Conservation (phyloP, 2,113 vertebrate genomes). For the Actenoides lindsayi region DNA sequence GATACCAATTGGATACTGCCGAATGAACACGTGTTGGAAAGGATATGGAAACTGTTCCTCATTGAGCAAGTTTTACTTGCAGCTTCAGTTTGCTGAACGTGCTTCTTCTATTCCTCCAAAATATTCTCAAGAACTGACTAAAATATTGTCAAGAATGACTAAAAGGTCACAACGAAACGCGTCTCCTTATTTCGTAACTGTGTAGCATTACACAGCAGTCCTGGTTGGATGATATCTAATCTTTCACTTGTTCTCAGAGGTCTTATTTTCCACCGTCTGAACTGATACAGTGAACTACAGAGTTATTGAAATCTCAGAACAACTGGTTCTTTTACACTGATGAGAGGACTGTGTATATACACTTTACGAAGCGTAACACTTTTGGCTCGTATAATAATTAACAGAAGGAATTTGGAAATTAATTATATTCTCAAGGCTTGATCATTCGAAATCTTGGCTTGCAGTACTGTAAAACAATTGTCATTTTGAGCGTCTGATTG, state of each 20-base stretch:
- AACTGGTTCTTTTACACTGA: background rate
- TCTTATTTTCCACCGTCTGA: background rate
- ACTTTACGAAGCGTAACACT: background rate
- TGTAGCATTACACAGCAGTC: background rate
- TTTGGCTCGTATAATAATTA: background rate
- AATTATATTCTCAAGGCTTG: background rate
- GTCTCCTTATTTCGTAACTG: background rate
- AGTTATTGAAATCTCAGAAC: background rate
- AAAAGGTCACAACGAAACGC: background rate
- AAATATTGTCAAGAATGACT: background rate
- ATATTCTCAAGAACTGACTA: background rate
- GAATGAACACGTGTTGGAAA: background rate
- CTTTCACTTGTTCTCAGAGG: background rate
- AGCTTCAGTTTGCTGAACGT: background rate
- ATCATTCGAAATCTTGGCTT: background rate
- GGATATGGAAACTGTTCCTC: background rate
- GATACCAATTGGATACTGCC: background rate
- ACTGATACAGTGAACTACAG: background rate
- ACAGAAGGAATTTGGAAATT: background rate
- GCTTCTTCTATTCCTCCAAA: background rate
- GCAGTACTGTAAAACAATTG: background rate
- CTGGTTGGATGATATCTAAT: background rate
- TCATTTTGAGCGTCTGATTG: background rate
- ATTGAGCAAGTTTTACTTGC: background rate
- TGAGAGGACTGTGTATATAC: background rate